These are phyloP conservation scores for Zeugodacus cucurbitae DNA, from an alignment of 1,140 invertebrate genomes.

Conservation along the genomic window DNA sequence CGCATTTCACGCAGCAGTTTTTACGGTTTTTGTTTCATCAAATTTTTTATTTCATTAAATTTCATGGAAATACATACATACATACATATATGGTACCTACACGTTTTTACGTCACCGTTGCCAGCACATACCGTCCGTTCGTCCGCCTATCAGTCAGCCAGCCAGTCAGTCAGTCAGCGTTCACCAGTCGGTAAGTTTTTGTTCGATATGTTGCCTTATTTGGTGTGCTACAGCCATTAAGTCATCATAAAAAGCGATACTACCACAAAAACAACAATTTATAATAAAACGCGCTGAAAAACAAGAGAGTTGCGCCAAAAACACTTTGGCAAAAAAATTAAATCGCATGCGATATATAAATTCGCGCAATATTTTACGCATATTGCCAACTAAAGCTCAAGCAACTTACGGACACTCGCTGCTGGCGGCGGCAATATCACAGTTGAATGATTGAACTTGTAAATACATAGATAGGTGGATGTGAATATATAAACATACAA, in stretches of 20 bases:
- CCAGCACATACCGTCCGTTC: neutral
- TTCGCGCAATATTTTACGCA: constrained; percentile 29
- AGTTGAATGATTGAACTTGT: constrained; percentile 1
- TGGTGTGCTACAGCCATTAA: constrained; percentile 18
- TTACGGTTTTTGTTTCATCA: neutral
- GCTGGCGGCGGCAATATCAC: neutral
- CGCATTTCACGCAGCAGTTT: neutral
- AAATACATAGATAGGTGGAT: neutral
- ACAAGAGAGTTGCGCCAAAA: neutral
- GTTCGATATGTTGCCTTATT: constrained; percentile 22
- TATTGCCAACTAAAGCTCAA: constrained; percentile 4
- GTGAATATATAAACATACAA: neutral
- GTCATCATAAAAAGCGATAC: constrained; percentile 28
- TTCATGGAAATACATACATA: neutral
- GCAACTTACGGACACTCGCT: neutral
- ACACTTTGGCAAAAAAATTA: neutral
- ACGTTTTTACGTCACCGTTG: neutral
- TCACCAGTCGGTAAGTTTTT: neutral
- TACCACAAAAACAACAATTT: neutral
- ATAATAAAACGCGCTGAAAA: neutral
- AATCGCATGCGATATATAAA: constrained; percentile 35
- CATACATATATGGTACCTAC: neutral
- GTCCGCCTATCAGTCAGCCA: neutral
- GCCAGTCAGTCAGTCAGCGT: neutral
- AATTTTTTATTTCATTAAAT: neutral